These are phyloP conservation scores for Patella pellucida DNA, from an alignment of 2,888 invertebrate genomes.

Conservation along the genomic window DNA sequence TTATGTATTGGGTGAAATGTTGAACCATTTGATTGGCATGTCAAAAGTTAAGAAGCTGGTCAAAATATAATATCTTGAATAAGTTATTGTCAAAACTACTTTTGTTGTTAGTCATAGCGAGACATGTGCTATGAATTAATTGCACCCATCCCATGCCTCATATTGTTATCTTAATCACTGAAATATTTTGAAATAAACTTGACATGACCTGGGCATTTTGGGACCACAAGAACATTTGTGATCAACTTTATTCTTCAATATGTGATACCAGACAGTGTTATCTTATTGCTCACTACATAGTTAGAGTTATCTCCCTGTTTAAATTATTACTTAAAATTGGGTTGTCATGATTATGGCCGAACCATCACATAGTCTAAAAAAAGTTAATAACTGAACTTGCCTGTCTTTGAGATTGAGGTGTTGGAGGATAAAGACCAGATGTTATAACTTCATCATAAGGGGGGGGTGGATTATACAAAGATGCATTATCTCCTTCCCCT, in stretches of 20 bases:
- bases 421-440: conserved; percentile 56
- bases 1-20: no score
- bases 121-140: neutral
- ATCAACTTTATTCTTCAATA: no score
- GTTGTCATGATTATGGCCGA: no score
- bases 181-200: neutral
- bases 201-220: no score
- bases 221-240: no score
- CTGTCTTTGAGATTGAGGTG: conserved; percentile 47
- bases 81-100: neutral
- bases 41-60: no score
- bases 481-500: conserved; percentile 52
- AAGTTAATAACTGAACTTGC: conserved; percentile 28
- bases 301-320: no score
- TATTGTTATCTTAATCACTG: neutral
- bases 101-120: neutral
- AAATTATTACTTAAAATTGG: no score
- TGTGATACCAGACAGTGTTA: neutral
- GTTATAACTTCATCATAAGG: conserved; percentile 60
- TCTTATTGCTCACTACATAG: neutral
- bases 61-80: no score
- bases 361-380: no score
- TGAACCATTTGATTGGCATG: no score
- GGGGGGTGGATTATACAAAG: conserved; percentile 59
- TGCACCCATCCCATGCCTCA: neutral